Percentiles rank a stretch among this genome's conserved stretches.
These are phyloP conservation scores for Lytechinus variegatus DNA, from an alignment of 35 echinoderm and acorn worm genomes.

Conservation along the genomic window DNA sequence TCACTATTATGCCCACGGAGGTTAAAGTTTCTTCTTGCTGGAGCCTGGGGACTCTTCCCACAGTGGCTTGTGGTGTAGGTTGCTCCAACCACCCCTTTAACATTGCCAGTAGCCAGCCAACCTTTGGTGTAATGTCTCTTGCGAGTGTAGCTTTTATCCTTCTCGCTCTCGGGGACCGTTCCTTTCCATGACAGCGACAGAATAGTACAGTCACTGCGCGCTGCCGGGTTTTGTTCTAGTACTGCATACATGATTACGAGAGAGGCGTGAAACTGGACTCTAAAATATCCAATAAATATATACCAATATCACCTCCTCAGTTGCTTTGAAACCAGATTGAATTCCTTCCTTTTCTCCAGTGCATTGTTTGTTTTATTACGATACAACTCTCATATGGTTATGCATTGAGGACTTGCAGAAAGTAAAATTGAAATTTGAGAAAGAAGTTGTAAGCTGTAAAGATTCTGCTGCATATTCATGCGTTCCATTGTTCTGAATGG, in stretches of 20 bases:
- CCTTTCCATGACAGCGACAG: slow-evolving; percentile 97
- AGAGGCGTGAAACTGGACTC: not conserved
- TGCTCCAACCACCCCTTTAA: slow-evolving; percentile 92
- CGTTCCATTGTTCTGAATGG: not conserved
- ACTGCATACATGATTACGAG: slow-evolving; percentile 83
- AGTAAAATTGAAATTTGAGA: not conserved
- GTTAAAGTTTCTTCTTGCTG: slow-evolving; percentile 94
- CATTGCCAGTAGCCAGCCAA: slow-evolving; percentile 95
- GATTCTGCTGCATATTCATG: not conserved
- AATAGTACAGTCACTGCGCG: slow-evolving; percentile 94
- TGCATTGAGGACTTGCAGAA: not conserved
- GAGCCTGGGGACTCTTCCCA: slow-evolving; percentile 59
- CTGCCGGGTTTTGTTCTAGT: slow-evolving; percentile 94
- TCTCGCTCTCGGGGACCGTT: slow-evolving; percentile 92
- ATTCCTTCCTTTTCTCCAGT: not conserved
- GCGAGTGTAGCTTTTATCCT: slow-evolving; percentile 93
- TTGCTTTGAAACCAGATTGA: not conserved
- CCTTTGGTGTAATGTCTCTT: slow-evolving; percentile 92
- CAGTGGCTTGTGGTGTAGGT: slow-evolving; percentile 90
- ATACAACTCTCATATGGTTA: not conserved
- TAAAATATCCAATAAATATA: not conserved
- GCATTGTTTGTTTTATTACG: not conserved
- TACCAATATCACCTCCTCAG: not conserved
- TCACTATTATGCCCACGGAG: slow-evolving; percentile 96
- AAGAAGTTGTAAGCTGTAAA: not conserved